phyloP scores from a whole-genome alignment of 2,888 invertebrate genomes.

The Clivina fossor region DNA sequence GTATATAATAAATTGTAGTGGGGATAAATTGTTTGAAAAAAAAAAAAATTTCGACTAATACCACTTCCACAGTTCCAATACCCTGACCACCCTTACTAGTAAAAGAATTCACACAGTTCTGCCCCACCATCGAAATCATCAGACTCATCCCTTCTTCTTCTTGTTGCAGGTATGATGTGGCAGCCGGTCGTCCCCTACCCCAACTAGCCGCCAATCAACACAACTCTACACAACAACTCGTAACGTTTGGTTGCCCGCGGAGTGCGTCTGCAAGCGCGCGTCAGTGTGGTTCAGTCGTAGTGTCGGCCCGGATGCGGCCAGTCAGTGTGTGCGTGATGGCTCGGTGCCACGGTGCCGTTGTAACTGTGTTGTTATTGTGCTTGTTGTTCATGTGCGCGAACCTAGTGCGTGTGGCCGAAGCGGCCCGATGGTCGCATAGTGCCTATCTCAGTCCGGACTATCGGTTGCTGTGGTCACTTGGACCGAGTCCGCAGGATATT shows the following conservation, averaged over 20 bases:
- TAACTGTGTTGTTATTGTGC: constrained; percentile 1
- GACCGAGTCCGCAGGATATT: constrained; percentile 70
- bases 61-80: no score
- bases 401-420: background rate
- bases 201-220: no score
- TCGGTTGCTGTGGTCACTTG: constrained; percentile 71
- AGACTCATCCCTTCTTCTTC: constrained; percentile 3
- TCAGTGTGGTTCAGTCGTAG: background rate
- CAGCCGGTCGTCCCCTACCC: constrained; percentile 6
- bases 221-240: no score
- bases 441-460: constrained; percentile 59
- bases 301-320: background rate
- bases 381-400: constrained; percentile 8
- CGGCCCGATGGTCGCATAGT: constrained; percentile 54
- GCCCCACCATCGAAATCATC: no score
- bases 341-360: background rate
- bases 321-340: constrained; percentile 3
- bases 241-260: background rate
- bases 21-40: no score
- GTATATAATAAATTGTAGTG: no score
- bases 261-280: background rate
- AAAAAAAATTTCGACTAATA: no score
- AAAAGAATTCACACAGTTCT: no score
- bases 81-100: background rate
- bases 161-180: constrained; percentile 25